These are phyloP conservation scores for Procambarus clarkii DNA, from an alignment of 1,140 invertebrate genomes.

Conservation along the genomic window DNA sequence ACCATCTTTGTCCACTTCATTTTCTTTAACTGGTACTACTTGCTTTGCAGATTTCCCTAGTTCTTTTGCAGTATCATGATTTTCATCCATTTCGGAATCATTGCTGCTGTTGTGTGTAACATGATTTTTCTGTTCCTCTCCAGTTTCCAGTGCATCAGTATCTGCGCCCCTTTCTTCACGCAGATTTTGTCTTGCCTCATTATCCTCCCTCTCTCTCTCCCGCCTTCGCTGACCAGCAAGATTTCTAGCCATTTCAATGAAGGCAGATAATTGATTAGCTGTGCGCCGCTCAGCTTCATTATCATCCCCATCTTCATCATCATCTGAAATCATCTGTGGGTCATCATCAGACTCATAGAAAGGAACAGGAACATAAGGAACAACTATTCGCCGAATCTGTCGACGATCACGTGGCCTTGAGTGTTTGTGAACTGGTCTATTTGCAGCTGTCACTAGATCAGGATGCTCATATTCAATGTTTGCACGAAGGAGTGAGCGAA, in stretches of 20 bases:
- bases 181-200: slow-evolving; percentile 1
- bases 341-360: slow-evolving; percentile 81
- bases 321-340: slow-evolving; percentile 32
- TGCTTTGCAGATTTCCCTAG: background rate
- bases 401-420: slow-evolving; percentile 34
- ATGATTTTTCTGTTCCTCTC: slow-evolving; percentile 26
- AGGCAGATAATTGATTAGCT: slow-evolving; percentile 74
- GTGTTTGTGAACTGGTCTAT: slow-evolving; percentile 41
- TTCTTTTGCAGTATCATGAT: background rate
- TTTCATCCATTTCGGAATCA: background rate
- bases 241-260: slow-evolving; percentile 75
- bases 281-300: slow-evolving; percentile 72
- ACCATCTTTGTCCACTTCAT: slow-evolving; percentile 9
- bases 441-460: slow-evolving; percentile 49
- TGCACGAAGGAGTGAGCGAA: slow-evolving; percentile 43
- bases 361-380: slow-evolving; percentile 73
- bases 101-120: background rate
- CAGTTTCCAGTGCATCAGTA: slow-evolving; percentile 39
- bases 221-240: slow-evolving; percentile 43
- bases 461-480: slow-evolving; percentile 48
- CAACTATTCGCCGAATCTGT: slow-evolving; percentile 34
- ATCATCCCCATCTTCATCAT: slow-evolving; percentile 32
- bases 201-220: slow-evolving; percentile 33
- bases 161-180: slow-evolving; percentile 38
- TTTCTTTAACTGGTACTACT: background rate